Base-by-base conservation (phyloP, 2,888 invertebrate genomes). In the Diachrysia chrysitis region DNA sequence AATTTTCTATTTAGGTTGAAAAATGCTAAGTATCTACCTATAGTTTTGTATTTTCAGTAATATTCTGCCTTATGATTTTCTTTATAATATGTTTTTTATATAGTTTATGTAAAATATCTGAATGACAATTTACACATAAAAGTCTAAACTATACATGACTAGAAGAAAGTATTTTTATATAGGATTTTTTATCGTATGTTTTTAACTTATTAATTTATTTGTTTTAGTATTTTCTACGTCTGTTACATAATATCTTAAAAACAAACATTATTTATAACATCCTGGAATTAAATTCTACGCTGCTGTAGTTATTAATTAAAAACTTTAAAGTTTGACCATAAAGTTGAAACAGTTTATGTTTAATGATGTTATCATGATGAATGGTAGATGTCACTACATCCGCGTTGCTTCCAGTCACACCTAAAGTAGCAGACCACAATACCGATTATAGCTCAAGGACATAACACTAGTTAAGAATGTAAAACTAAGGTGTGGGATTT, bases 361-460 rank as follows among this genome's bases (percentile, higher is more conserved):
- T 23, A 51, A 37, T 58, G 61, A 61, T 63, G 21, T 60, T 23
- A 70, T 70, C 59, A 48, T 54, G 51, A 58, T 57, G 37, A 53
- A 67, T 56, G 19, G 16, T 23, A 21, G 25, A 19, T 55, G 53
- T 65, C 55, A 25, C 35, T 25, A 69, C 63, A 73, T 81, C 81
- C 79, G 68, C 59, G 63, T 66, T 42, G 59, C 54, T 75, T 59
- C 32, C 58, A 51, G 58, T 59, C 56, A n/a, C 37, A 19, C 62
- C 58, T 32, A 66, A 59, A 32, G 54, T 57, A 59, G 62, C 58
- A 59, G 37, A 72, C 57, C 64, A 67, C 56, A 69, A 71, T 76
- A 63, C 23, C 56, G 46, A 63, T 73, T 73, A 64, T 58, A 74
- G 69, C 73, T 81, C 82, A 79, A 76, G 82, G 79, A 19, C 72